phyloP scores from a whole-genome alignment of 1,140 invertebrate species.

The Choristoneura fumiferana region DNA sequence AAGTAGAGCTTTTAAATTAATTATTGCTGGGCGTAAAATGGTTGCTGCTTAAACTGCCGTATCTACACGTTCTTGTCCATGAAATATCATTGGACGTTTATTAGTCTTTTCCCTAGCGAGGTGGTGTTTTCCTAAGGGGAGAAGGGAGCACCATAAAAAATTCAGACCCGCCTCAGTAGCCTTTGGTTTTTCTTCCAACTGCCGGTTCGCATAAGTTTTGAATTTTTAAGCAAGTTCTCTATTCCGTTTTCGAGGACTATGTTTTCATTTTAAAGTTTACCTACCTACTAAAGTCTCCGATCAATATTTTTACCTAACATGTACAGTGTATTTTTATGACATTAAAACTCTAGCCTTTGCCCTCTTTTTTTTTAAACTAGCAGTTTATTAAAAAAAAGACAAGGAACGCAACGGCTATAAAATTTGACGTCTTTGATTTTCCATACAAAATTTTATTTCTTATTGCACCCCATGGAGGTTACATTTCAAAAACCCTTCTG shows the following conservation, averaged over 20 bases:
- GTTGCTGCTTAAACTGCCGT: conserved; percentile 11
- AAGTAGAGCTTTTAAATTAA: too few species aligned
- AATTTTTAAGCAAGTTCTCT: conserved; percentile 40
- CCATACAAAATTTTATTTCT: too few species aligned
- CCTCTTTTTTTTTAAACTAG: too few species aligned
- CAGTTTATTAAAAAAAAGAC: too few species aligned
- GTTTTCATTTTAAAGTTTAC: not conserved
- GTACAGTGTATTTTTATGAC: too few species aligned
- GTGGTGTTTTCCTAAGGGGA: conserved; percentile 66
- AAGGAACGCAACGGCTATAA: too few species aligned
- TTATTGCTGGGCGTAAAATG: too few species aligned
- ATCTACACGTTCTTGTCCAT: conserved; percentile 24
- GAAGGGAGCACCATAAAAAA: conserved; percentile 59
- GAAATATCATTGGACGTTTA: conserved; percentile 45
- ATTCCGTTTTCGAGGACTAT: conserved; percentile 10
- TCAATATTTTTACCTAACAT: too few species aligned
- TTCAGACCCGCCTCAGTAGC: conserved; percentile 55
- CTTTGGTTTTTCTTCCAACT: conserved; percentile 43
- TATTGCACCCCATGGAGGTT: too few species aligned
- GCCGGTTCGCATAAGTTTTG: conserved; percentile 34
- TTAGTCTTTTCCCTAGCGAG: conserved; percentile 55
- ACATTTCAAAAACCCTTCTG: too few species aligned
- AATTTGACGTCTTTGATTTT: too few species aligned
- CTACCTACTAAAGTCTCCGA: conserved; percentile 2
- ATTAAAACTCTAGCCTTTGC: too few species aligned